These are phyloP conservation scores for Microplitis mediator DNA, from an alignment of 1,140 invertebrate species.

Conservation along the genomic window DNA sequence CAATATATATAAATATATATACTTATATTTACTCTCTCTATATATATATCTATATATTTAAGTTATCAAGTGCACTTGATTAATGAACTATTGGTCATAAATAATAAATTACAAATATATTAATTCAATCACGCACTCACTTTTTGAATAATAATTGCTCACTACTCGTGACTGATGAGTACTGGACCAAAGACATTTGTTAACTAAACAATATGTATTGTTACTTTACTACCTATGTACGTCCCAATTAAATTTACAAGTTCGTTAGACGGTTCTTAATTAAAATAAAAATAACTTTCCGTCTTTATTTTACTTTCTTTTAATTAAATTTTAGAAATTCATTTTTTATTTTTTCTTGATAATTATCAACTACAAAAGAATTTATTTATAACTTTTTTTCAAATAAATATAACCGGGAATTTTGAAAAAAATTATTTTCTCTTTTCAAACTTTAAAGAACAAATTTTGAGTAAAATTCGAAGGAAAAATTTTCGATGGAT, in stretches of 20 bases:
- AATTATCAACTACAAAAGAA: too few relatives aligned
- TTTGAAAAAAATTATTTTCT: too few relatives aligned
- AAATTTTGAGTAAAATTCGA: too few relatives aligned
- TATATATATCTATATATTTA: background rate
- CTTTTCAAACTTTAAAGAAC: too few relatives aligned
- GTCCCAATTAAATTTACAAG: background rate
- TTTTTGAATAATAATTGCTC: background rate
- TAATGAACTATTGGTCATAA: background rate
- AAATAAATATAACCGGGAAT: too few relatives aligned
- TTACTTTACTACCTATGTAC: background rate
- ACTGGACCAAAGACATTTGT: background rate
- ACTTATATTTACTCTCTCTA: background rate
- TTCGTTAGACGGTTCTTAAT: conserved; percentile 39
- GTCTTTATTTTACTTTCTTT: background rate
- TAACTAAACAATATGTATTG: background rate
- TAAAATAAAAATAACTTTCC: conserved; percentile 45
- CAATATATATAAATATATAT: background rate
- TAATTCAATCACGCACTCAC: background rate
- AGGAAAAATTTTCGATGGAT: too few relatives aligned
- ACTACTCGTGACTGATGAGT: background rate
- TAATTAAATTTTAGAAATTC: background rate
- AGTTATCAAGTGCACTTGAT: background rate
- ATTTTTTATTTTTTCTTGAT: background rate
- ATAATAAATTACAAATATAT: too few relatives aligned
- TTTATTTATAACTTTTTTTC: too few relatives aligned